Evolutionary conservation across 2,113 vertebrate species (phyloP), one percentile per base, ranked within the genome.

Genomic region (Heliornis fulica): DNA sequence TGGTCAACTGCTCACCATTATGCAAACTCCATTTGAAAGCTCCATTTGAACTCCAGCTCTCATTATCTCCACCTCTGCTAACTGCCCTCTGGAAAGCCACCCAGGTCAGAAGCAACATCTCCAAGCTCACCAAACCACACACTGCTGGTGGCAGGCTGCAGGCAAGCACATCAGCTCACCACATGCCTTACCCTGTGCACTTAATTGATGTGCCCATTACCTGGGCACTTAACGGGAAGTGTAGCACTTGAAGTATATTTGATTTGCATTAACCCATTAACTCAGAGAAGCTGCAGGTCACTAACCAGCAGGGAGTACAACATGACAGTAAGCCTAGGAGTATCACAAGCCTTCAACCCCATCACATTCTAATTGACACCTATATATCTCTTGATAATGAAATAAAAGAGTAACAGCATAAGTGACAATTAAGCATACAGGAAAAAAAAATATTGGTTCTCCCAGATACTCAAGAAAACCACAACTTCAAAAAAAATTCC

Each of bases 221-320:
- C 54, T 29, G 32, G 77, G 23, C 32, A 26, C 60, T n/a, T 22
- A 50, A 18, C 0, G 0, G 53, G 34, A 75, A 43, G 36, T 3
- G 2, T 9, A 11, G 7, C 81, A 48, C 48, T 53, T 34, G 26
- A 34, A 53, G 64, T 22, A 45, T 9, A 12, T 34, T 21, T 1
- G 4, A 75, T 45, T n/a, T 81, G 64, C 41, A 81, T 86, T 54
- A 64, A 86, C 16, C 57, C 53, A 51, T 51, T 32, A 82, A 29
- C n/a, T 57, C 21, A 45, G 43, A 64, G 48, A 54, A 75, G 19
- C 10, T 15, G 20, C 72, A 54, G 41, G 0, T 89, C 71, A 40
- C 8, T 17, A 32, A 19, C 40, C 16, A 82, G 57, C 79, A 59
- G 26, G 28, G 23, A 89, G 26, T 5, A 45, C 16, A 29, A 4